Evolutionary conservation across 2,888 invertebrate genomes (phyloP).

Genomic region (Drosophila mettleri): DNA sequence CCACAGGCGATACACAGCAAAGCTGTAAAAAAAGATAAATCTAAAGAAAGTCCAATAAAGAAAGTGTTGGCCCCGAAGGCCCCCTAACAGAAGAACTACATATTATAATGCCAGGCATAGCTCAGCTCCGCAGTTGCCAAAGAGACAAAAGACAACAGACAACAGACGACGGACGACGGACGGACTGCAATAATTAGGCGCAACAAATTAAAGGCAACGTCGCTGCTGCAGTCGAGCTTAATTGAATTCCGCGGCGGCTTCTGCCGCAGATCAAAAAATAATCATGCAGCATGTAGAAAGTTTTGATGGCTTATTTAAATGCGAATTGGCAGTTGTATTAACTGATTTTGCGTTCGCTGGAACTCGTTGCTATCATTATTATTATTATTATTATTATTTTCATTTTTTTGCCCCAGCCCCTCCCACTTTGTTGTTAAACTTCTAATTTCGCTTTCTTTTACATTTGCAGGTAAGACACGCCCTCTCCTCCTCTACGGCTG

Average conservation of each 20-base stretch:
- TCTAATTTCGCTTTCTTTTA: slow-evolving; percentile 56
- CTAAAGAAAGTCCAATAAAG: slow-evolving; percentile 74
- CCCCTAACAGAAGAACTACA: slow-evolving; percentile 51
- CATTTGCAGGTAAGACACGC: slow-evolving; percentile 65
- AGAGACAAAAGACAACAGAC: slow-evolving; percentile 38
- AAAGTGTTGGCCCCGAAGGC: slow-evolving; percentile 75
- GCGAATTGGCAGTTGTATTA: slow-evolving; percentile 38
- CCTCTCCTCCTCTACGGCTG: slow-evolving; percentile 1
- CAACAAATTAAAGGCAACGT: slow-evolving; percentile 59
- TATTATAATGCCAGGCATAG: slow-evolving; percentile 57
- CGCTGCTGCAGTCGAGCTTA: slow-evolving; percentile 31
- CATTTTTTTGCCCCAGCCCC: too few relatives aligned
- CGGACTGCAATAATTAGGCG: slow-evolving; percentile 75
- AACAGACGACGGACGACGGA: slow-evolving; percentile 16
- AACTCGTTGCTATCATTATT: not conserved
- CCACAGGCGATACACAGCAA: slow-evolving; percentile 35
- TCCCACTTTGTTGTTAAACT: slow-evolving; percentile 12
- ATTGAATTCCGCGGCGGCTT: slow-evolving; percentile 57
- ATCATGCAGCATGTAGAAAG: slow-evolving; percentile 50
- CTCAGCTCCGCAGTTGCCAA: slow-evolving; percentile 42
- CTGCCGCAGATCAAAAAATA: slow-evolving; percentile 34
- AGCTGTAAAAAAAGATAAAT: slow-evolving; percentile 56
- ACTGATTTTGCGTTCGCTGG: not conserved
- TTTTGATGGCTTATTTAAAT: slow-evolving; percentile 62
- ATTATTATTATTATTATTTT: not conserved